These are phyloP conservation scores for Arctia plantaginis DNA, from an alignment of 2,888 invertebrate species.

Conservation along the genomic window DNA sequence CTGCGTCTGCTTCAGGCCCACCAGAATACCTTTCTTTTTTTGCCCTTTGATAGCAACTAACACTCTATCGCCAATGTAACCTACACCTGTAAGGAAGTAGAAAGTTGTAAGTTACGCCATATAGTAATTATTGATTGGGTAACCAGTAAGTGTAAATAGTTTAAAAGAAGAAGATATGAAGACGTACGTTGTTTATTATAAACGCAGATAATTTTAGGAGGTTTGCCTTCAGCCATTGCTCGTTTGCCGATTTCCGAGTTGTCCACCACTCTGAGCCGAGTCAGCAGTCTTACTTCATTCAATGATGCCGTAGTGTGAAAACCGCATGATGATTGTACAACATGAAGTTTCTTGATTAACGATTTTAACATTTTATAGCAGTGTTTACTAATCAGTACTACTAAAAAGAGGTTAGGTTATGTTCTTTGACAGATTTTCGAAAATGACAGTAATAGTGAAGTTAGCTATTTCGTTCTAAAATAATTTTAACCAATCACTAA, in stretches of 20 bases:
- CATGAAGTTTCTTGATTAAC: constrained; percentile 62
- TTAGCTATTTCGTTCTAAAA: constrained; percentile 8
- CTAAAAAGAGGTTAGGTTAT: constrained; percentile 42
- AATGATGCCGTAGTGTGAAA: constrained; percentile 87
- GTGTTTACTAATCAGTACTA: constrained; percentile 12
- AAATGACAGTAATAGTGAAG: constrained; percentile 3
- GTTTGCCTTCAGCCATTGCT: constrained; percentile 97
- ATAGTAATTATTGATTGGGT: not conserved
- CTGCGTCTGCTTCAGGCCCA: constrained; percentile 94
- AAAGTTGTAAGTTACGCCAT: not conserved
- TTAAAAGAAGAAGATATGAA: not conserved
- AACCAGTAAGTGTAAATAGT: not conserved
- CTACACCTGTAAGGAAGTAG: constrained; percentile 72
- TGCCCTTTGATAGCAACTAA: constrained; percentile 97
- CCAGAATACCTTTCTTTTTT: constrained; percentile 95
- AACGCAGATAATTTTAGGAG: constrained; percentile 97
- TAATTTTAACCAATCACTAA: not conserved
- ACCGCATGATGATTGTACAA: constrained; percentile 55
- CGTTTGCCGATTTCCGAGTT: constrained; percentile 98
- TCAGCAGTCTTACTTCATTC: constrained; percentile 90
- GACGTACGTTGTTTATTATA: constrained; percentile 91
- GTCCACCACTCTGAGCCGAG: constrained; percentile 96
- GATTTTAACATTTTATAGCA: constrained; percentile 70
- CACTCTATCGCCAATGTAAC: constrained; percentile 92
- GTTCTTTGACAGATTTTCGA: not conserved